These are phyloP conservation scores for Scaptodrosophila lebanonensis DNA, from an alignment of 1,140 invertebrate genomes.

Conservation along the genomic window DNA sequence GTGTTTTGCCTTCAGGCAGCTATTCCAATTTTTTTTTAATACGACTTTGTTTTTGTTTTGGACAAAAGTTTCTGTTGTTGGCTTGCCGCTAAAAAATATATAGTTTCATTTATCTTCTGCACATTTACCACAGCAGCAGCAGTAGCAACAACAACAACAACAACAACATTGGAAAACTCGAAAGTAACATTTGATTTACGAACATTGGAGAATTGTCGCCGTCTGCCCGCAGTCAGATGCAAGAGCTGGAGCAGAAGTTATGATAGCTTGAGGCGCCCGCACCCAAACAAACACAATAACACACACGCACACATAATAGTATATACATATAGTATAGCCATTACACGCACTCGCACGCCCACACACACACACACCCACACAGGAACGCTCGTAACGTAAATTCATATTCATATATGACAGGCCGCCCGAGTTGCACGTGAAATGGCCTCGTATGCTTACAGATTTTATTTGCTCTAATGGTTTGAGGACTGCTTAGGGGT, in stretches of 20 bases:
- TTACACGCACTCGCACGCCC: too few relatives aligned
- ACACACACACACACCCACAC: conserved; percentile 11
- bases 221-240: conserved; percentile 2
- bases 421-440: conserved; percentile 21
- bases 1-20: background rate
- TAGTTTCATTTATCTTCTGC: conserved; percentile 60
- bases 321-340: too few relatives aligned
- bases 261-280: conserved; percentile 44
- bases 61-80: background rate
- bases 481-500: too few relatives aligned
- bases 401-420: conserved; percentile 53
- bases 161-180: conserved; percentile 44
- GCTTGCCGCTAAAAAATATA: conserved; percentile 25
- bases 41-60: conserved; percentile 1
- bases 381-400: conserved; percentile 48
- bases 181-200: conserved; percentile 72
- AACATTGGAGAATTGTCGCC: conserved; percentile 35
- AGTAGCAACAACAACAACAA: too few relatives aligned
- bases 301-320: too few relatives aligned
- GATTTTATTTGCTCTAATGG: conserved; percentile 55
- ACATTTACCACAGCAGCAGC: conserved; percentile 21
- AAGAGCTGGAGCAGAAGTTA: conserved; percentile 54
- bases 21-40: conserved; percentile 1
- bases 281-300: background rate
- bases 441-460: conserved; percentile 50